phyloP scores from a whole-genome alignment of 2,888 invertebrate genomes.

The Congeria kusceri region DNA sequence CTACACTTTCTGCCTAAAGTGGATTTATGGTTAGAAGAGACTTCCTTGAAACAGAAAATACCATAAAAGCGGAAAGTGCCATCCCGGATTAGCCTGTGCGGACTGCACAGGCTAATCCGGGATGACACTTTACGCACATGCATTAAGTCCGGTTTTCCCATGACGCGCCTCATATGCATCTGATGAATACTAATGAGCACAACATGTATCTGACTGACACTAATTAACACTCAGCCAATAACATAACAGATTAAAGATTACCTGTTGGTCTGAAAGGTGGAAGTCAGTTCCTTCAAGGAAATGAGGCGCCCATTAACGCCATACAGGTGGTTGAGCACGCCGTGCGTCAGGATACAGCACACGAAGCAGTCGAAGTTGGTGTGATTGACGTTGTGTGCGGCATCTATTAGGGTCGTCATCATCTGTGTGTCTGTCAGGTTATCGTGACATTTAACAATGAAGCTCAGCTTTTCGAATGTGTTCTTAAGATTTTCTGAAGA shows the following conservation, averaged over 20 bases:
- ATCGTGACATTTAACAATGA: conserved; percentile 63
- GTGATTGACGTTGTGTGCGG: conserved; percentile 69
- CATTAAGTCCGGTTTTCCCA: too few species aligned
- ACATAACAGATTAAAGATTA: neutral
- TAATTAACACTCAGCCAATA: too few species aligned
- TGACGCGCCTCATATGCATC: too few species aligned
- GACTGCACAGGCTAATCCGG: too few species aligned
- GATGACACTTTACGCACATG: too few species aligned
- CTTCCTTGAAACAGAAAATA: too few species aligned
- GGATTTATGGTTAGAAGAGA: too few species aligned
- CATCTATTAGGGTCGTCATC: conserved; percentile 59
- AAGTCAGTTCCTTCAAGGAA: conserved; percentile 71
- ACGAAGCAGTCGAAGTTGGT: conserved; percentile 77
- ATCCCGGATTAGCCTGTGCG: too few species aligned
- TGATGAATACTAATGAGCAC: too few species aligned
- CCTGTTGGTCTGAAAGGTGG: conserved; percentile 68
- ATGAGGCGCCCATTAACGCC: conserved; percentile 74
- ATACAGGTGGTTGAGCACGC: conserved; percentile 73
- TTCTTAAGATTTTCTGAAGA: conserved; percentile 67
- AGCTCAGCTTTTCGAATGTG: conserved; percentile 73
- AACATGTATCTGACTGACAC: too few species aligned
- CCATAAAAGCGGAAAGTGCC: too few species aligned
- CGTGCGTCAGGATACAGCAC: conserved; percentile 82
- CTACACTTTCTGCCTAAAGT: too few species aligned
- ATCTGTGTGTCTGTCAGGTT: conserved; percentile 72